phyloP scores from a whole-genome alignment of 1,140 invertebrate genomes.

The Drosophila ironensis region DNA sequence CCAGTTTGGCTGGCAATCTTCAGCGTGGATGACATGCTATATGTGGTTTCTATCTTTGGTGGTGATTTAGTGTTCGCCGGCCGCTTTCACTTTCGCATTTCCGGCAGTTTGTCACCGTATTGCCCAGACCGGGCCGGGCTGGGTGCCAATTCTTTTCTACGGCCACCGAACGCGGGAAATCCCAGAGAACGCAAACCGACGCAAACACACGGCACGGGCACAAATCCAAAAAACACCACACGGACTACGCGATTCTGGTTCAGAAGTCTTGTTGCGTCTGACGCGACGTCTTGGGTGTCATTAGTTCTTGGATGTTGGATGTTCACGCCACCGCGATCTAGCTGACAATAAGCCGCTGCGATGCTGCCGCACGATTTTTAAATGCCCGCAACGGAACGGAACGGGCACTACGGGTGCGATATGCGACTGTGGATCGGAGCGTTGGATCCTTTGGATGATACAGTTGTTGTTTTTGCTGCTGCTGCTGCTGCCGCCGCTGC shows the following conservation, averaged over 20 bases:
- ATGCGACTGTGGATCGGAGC: constrained; percentile 17
- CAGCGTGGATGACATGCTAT: constrained; percentile 58
- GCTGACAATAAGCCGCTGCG: constrained; percentile 71
- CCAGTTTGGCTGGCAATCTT: constrained; percentile 57
- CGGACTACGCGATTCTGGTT: constrained; percentile 28
- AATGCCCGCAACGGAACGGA: constrained; percentile 55
- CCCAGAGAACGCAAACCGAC: constrained; percentile 55
- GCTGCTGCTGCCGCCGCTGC: neutral
- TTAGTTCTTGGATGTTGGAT: constrained; percentile 32
- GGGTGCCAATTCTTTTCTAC: constrained; percentile 59
- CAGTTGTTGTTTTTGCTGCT: constrained; percentile 4
- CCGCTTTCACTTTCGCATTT: constrained; percentile 62
- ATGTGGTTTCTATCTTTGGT: constrained; percentile 8
- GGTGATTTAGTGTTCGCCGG: constrained; percentile 21
- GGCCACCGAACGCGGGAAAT: constrained; percentile 69
- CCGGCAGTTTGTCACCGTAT: constrained; percentile 53
- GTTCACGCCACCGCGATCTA: constrained; percentile 72
- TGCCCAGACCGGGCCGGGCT: constrained; percentile 59
- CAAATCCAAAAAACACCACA: neutral
- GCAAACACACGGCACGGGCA: constrained; percentile 6
- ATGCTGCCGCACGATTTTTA: constrained; percentile 68
- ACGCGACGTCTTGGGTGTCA: constrained; percentile 15
- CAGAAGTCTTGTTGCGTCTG: constrained; percentile 1
- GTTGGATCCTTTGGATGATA: constrained; percentile 59
- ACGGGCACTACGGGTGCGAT: constrained; percentile 20